Evolutionary conservation across 2,888 invertebrate species (phyloP), one percentile per base, ranked within the genome.

Genomic region (Oegoconia quadripuncta): DNA sequence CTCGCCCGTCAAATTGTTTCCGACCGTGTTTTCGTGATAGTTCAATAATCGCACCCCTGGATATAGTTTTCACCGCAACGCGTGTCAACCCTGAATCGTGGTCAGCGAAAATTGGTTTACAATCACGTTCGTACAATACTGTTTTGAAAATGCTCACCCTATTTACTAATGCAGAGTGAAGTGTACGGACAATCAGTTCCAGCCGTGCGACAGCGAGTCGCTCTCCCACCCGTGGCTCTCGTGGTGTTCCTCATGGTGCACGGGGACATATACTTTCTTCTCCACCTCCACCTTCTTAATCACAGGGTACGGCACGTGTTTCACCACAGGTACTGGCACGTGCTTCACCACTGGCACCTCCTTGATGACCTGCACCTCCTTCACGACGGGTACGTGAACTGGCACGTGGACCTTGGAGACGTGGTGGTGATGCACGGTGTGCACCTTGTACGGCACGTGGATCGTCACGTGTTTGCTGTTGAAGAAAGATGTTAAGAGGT

Each of bases 361-460:
- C 46, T 86, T 87, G 54, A 77, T 66, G 18, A 87, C 81, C n/a
- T 54, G 69, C 7, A 87, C 84, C 35, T 87, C 84, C 33, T 87
- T 87, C 11, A 81, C 64, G 0, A 87, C 84, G 0, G 83, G 83
- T 3, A 82, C 81, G 46, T 82, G 83, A 0, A 80, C 75, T 0
- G 82, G 82, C 0, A 76, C 70, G 33, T 72, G 80, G 0, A 84
- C 74, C 44, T 84, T 86, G n/a, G 71, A 69, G 2, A 84, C 84
- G 68, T 86, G 86, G 62, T 87, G 86, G 44, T 87, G 86, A 52
- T 87, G 86, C 52, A 84, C 63, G 1, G 84, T 87, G 58, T 84
- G 84, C 23, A 86, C 59, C 49, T 87, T 86, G 75, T 87, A 86
- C 0, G 86, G 86, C 1, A 87, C 86, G 66, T 87, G 86, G 64